Evolutionary conservation across 2,888 invertebrate species (phyloP).

Genomic region (Phlogophora meticulosa): DNA sequence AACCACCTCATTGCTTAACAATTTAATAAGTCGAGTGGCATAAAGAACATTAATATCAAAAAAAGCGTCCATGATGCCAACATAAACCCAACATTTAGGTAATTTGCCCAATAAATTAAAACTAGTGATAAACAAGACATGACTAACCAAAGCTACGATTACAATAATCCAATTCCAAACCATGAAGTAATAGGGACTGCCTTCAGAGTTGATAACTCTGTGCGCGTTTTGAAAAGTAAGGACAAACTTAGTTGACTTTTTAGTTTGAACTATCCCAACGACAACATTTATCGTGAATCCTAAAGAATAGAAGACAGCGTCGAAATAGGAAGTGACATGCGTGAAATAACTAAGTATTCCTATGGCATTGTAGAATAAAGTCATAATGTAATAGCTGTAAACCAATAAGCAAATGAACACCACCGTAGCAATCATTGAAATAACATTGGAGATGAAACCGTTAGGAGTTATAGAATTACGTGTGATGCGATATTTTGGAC

Average conservation of each 20-base stretch:
- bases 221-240: conserved; percentile 22
- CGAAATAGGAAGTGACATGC: too few species aligned
- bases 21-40: background rate
- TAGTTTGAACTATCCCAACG: too few species aligned
- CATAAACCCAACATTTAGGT: background rate
- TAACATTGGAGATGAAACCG: too few species aligned
- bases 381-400: background rate
- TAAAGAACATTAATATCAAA: conserved; percentile 19
- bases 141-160: background rate
- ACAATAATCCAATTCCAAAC: conserved; percentile 21
- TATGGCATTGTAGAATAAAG: too few species aligned
- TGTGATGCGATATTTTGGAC: too few species aligned
- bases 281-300: too few species aligned
- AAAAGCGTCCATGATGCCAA: background rate
- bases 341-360: too few species aligned
- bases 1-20: conserved; percentile 6
- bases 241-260: too few species aligned
- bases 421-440: too few species aligned
- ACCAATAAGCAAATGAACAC: background rate
- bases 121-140: background rate
- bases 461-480: too few species aligned
- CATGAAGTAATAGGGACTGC: background rate
- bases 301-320: too few species aligned
- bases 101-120: background rate
- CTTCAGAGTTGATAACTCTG: background rate